Conservation (phyloP, 2,888 invertebrate species). For the Linyphia triangularis region DNA sequence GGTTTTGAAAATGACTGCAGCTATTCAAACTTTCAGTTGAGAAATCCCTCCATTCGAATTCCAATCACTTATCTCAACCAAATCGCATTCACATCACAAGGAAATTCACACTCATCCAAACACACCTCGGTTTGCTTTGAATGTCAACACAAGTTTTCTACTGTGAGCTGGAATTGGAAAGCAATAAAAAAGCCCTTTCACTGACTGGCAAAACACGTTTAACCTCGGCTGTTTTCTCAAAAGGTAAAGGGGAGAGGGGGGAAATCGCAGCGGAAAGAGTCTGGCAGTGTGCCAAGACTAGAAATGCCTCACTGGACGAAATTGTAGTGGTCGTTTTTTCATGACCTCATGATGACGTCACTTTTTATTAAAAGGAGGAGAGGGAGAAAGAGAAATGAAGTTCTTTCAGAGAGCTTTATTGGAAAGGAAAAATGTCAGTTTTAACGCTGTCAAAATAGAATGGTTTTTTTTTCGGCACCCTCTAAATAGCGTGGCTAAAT, state of each 20-base stretch:
- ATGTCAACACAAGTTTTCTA: background rate
- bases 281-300: slow-evolving; percentile 15
- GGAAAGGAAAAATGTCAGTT: background rate
- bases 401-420: background rate
- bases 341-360: slow-evolving; percentile 2
- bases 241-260: background rate
- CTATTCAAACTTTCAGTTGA: too few relatives aligned
- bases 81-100: too few relatives aligned
- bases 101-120: background rate
- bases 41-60: too few relatives aligned
- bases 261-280: background rate
- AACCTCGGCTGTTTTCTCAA: background rate
- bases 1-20: too few relatives aligned
- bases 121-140: background rate
- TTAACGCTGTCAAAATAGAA: too few relatives aligned
- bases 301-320: background rate
- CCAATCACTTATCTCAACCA: too few relatives aligned
- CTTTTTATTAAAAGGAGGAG: background rate
- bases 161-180: background rate
- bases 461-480: background rate
- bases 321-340: background rate
- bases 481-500: too few relatives aligned
- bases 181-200: background rate
- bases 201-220: background rate
- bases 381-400: background rate